Evolutionary conservation across 2,113 vertebrate species (phyloP), one percentile per base, ranked within the genome.

Genomic region (Butorides virescens): DNA sequence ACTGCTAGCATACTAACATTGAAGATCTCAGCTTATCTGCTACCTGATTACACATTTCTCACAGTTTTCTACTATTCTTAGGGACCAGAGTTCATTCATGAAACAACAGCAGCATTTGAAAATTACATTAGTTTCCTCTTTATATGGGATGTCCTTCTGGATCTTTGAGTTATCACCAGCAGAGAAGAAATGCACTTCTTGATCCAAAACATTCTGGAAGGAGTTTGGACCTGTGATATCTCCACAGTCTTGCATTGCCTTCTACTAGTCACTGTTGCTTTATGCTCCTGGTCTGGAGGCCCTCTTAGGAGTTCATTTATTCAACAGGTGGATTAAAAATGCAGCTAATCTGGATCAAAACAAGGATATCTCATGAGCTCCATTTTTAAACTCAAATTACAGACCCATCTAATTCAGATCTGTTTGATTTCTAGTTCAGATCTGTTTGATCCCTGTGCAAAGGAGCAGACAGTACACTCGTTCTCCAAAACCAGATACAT

Each of bases 301-400:
- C 7, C 12, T 72, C 22, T 68, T 78, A 70, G 32, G 27, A 55
- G 12, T 37, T 11, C 1, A 19, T 49, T 42, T 37, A 17, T 66
- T 56, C 37, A 66, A 47, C 11, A 46, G 16, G 4, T 44, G 2
- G 4, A 30, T 11, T 15, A 15, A 76, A 81, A 95, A 36, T 27
- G 2, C 68, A 82, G 2, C 10, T 52, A 44, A 6, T 47, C 23
- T 92, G 23, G 7, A 56, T 88, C 13, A 75, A 81, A 71, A 52
- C 8, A 71, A 72, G 13, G 3, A 2, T 44, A 65, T 50, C 5
- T 0, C 14, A 26, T 9, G 5, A 58, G 9, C 5, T 91, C 18
- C 2, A n/a, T 61, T 84, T 90, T 62, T n/a, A 80, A 58, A 55
- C 9, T 67, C 37, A 77, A 34, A 49, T 58, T 72, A 50, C 25